Conservation (phyloP, 2,113 vertebrate genomes). For the Heterochromis multidens region DNA sequence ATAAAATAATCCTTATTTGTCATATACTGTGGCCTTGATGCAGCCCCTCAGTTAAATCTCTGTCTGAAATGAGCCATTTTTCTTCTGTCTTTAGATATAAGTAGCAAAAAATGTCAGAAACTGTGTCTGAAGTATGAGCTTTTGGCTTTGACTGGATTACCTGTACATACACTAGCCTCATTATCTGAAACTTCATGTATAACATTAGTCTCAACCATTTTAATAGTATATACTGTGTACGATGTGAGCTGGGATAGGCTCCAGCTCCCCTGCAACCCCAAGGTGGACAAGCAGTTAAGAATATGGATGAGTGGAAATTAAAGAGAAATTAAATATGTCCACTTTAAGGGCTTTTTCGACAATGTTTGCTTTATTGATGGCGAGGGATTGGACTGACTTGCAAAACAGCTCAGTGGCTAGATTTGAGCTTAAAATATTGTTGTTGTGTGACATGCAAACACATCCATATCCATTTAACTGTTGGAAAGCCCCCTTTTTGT, state of each 20-base stretch:
- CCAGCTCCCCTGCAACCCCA: not conserved
- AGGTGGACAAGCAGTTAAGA: not conserved
- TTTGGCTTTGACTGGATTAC: not conserved
- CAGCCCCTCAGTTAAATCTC: not conserved
- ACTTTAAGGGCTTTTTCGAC: not conserved
- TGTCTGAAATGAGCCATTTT: no score
- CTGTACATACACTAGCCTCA: not conserved
- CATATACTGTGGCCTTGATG: not conserved
- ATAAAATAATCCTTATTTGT: not conserved
- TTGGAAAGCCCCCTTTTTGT: not conserved
- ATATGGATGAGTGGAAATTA: not conserved
- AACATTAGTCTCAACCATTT: not conserved
- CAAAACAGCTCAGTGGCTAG: no score
- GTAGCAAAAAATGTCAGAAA: fast-evolving
- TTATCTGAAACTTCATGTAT: not conserved
- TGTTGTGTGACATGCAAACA: no score
- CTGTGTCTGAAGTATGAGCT: not conserved
- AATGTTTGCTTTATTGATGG: no score
- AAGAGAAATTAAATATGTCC: not conserved
- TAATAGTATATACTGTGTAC: fast-evolving
- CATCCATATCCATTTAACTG: no score
- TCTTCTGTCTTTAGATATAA: not conserved
- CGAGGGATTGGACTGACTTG: no score
- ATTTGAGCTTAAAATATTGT: no score
- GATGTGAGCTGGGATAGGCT: not conserved